phyloP scores from a whole-genome alignment of 2,888 invertebrate species.

The Ophion slaviceki region DNA sequence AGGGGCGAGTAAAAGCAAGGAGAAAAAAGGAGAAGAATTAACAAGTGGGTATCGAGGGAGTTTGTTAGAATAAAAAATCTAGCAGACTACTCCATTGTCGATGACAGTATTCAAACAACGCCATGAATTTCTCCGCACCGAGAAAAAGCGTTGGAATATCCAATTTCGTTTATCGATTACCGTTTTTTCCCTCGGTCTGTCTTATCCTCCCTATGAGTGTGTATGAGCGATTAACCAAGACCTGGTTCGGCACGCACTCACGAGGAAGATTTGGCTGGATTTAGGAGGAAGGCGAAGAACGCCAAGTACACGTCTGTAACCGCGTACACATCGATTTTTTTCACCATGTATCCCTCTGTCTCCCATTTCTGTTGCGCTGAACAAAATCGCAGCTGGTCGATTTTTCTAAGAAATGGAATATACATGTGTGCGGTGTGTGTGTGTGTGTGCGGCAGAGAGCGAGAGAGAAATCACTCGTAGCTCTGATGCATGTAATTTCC shows the following conservation, averaged over 20 bases:
- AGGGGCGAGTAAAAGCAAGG: background rate
- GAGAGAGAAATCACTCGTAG: constrained; percentile 20
- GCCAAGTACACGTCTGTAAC: background rate
- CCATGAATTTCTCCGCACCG: background rate
- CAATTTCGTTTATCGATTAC: constrained; percentile 36
- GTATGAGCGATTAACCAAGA: constrained; percentile 28
- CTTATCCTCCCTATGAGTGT: background rate
- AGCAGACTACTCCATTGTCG: constrained; percentile 1
- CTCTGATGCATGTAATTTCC: constrained; percentile 33
- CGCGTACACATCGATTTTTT: constrained; percentile 8
- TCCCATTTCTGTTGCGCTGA: constrained; percentile 11
- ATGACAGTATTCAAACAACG: constrained; percentile 40
- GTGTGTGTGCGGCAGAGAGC: background rate
- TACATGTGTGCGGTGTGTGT: background rate
- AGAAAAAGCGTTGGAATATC: constrained; percentile 6
- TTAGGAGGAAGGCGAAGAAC: constrained; percentile 19
- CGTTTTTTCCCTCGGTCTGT: constrained; percentile 5
- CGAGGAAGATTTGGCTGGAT: constrained; percentile 15
- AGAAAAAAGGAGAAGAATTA: background rate
- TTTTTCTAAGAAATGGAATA: constrained; percentile 2
- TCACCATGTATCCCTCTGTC: constrained; percentile 21
- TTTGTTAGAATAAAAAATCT: background rate
- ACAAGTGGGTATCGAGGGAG: constrained; percentile 1
- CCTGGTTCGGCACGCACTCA: constrained; percentile 33
- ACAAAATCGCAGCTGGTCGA: constrained; percentile 24